Evolutionary conservation across 2,888 invertebrate species (phyloP), one percentile per base, ranked within the genome.

Genomic region (Hirtodrosophila confusa): DNA sequence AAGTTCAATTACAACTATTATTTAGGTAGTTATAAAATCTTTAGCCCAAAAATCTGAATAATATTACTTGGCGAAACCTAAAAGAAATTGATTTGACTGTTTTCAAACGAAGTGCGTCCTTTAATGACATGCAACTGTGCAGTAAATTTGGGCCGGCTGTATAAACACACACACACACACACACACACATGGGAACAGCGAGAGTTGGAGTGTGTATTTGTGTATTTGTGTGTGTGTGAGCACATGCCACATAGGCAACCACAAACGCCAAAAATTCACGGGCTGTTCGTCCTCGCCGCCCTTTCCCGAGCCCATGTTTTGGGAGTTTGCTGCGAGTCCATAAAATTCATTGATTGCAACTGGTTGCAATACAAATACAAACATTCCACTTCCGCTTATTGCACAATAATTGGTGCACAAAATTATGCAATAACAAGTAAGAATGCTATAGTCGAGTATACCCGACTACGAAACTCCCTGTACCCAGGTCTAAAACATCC

Each of bases 121-220:
- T 75, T 72, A 77, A 77, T 80, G 75, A 66, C 63, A 72, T 66
- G 71, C 65, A 75, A 69, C 62, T 67, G 53, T 75, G 61, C 72
- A 67, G 75, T 80, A 67, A 67, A 75, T 77, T 77, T 75, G 69
- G 57, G 10, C 48, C 8, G 31, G 29, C 37, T 62, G 17, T 48
- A 43, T 54, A 63, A 48, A 55, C 53, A 68, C 41, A 65, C 44
- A 53, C 48, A 29, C 50, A 54, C 27, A 29, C 10, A 12, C 6
- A 24, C 8, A 3, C 7, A 35, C 9, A 37, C 17, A 17, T 17
- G 17, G 24, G 2, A 35, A 31, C 10, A 10, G 6, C 11, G 3
- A 12, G 8, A 17, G 33, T 12, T 6, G 10, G 9, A 9, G 10
- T 31, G 24, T n/a, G 37, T 10, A 12, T n/a, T n/a, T 8, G 37